A percentile compares a stretch with the other conserved stretches of the same genome.
These are phyloP conservation scores for Galleria mellonella DNA, from an alignment of 1,140 invertebrate species.

Conservation along the genomic window DNA sequence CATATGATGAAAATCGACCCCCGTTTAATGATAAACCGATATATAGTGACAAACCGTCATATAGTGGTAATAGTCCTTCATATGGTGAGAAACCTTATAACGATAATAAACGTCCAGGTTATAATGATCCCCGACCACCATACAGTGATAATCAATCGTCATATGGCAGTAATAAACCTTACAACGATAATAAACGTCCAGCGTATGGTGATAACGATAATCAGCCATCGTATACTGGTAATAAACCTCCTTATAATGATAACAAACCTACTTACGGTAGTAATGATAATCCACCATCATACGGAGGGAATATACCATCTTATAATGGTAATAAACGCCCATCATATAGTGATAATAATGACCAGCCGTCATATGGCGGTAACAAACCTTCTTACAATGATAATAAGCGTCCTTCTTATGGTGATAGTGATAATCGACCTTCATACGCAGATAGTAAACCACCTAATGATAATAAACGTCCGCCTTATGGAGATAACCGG, in stretches of 20 bases:
- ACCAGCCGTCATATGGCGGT: background rate
- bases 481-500: background rate
- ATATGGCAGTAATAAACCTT: slow-evolving; percentile 6
- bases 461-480: slow-evolving; percentile 1
- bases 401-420: slow-evolving; percentile 4
- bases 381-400: slow-evolving; percentile 6
- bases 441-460: slow-evolving; percentile 3
- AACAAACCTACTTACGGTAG: slow-evolving; percentile 11
- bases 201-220: background rate
- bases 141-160: slow-evolving; percentile 8
- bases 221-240: background rate
- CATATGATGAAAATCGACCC: slow-evolving; percentile 3
- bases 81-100: slow-evolving; percentile 5
- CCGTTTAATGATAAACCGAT: slow-evolving; percentile 6
- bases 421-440: slow-evolving; percentile 5
- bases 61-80: slow-evolving; percentile 6
- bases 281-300: background rate
- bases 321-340: background rate
- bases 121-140: slow-evolving; percentile 9
- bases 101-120: background rate
- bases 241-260: slow-evolving; percentile 1
- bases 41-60: slow-evolving; percentile 7
- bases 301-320: slow-evolving; percentile 1
- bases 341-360: background rate
- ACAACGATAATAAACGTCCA: slow-evolving; percentile 5